Conservation (phyloP, 2,888 invertebrate genomes). For the Danaus chrysippus region DNA sequence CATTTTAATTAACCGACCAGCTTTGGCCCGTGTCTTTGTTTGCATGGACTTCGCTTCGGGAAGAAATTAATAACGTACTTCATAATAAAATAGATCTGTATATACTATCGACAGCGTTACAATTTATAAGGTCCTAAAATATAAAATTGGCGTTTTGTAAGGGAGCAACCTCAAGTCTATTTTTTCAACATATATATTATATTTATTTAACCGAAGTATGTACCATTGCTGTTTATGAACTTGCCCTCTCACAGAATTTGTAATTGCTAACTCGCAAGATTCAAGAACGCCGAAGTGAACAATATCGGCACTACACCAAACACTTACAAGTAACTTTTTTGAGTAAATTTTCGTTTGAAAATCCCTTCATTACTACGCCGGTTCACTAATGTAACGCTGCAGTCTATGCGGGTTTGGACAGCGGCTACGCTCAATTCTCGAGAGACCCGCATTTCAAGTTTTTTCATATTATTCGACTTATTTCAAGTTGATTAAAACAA, state of each 20-base stretch:
- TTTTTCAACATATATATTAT: slow-evolving; percentile 5
- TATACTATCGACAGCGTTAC: too few species aligned
- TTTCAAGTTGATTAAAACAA: slow-evolving; percentile 20
- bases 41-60: too few species aligned
- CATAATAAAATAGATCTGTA: too few species aligned
- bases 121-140: neutral
- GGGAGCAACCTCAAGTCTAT: too few species aligned
- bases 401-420: slow-evolving; percentile 19
- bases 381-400: slow-evolving; percentile 23
- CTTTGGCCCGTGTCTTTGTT: too few species aligned
- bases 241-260: slow-evolving; percentile 17
- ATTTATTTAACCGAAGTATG: slow-evolving; percentile 15
- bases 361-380: slow-evolving; percentile 18
- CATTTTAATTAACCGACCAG: too few species aligned
- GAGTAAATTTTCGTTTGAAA: slow-evolving; percentile 9
- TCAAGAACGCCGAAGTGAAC: slow-evolving; percentile 4
- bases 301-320: slow-evolving; percentile 12
- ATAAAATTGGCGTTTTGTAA: neutral
- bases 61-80: too few species aligned
- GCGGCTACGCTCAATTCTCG: slow-evolving; percentile 6
- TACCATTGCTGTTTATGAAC: slow-evolving; percentile 10
- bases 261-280: slow-evolving; percentile 12
- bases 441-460: slow-evolving; percentile 17
- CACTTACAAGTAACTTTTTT: slow-evolving; percentile 4
- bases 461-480: slow-evolving; percentile 31